Conservation (phyloP, 1,140 invertebrate genomes). For the Plectus sambesii region DNA sequence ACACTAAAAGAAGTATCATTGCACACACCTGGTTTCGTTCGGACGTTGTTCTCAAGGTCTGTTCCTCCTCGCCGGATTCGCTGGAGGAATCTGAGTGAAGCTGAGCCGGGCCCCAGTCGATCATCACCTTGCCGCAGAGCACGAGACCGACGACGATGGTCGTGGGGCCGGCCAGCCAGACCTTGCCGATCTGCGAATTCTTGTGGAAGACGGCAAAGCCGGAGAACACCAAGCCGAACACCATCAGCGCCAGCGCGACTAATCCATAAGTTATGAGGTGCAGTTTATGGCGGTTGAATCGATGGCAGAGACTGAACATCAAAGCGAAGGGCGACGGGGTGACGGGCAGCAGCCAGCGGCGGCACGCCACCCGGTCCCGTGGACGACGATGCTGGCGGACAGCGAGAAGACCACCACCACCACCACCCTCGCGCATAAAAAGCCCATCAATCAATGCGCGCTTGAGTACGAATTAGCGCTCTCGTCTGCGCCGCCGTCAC, state of each 20-base stretch:
- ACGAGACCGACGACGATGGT: constrained; percentile 42
- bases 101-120: constrained; percentile 46
- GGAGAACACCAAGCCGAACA: constrained; percentile 42
- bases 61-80: constrained; percentile 33
- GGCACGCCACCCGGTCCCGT: too few species aligned
- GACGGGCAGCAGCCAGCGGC: too few species aligned
- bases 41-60: too few species aligned
- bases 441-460: too few species aligned
- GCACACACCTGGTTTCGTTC: constrained; percentile 30
- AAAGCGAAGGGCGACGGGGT: too few species aligned
- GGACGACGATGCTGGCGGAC: too few species aligned
- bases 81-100: constrained; percentile 32
- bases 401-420: too few species aligned
- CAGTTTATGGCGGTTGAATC: too few species aligned
- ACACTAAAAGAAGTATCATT: neutral
- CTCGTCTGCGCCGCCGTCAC: too few species aligned
- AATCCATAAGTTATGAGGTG: constrained; percentile 43
- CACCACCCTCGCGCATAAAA: too few species aligned
- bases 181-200: constrained; percentile 30
- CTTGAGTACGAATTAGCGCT: too few species aligned
- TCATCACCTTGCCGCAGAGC: constrained; percentile 36
- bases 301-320: too few species aligned
- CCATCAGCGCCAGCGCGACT: constrained; percentile 38
- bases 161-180: constrained; percentile 44
- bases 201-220: constrained; percentile 45